A percentile compares a stretch with the other conserved stretches of the same genome.
Evolutionary conservation across 2,888 invertebrate species (phyloP).

Genomic region (Oscheius myriophilus): DNA sequence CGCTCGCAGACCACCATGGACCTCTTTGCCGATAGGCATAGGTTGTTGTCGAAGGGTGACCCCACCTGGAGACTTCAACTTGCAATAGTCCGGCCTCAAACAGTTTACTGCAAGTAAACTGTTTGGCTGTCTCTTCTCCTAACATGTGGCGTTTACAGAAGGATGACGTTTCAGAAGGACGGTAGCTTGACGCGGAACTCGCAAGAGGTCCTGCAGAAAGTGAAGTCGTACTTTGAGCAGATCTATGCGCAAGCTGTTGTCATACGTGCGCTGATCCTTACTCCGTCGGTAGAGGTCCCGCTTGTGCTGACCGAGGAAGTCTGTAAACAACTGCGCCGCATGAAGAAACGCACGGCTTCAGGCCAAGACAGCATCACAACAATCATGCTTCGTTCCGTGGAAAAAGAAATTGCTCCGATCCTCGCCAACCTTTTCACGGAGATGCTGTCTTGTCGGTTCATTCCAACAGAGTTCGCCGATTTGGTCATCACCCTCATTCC

Average conservation of each 20-base stretch:
- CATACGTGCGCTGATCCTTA: neutral
- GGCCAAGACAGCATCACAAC: slow-evolving; percentile 17
- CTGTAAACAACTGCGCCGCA: too few relatives aligned
- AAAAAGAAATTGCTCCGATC: slow-evolving; percentile 15
- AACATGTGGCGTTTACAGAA: neutral
- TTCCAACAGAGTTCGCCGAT: too few relatives aligned
- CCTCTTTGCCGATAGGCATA: neutral
- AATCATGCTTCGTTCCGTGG: slow-evolving; percentile 6
- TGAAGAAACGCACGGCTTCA: slow-evolving; percentile 2
- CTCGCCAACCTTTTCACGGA: too few relatives aligned
- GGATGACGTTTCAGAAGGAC: too few relatives aligned
- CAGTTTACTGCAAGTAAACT: slow-evolving; percentile 4
- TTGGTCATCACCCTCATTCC: too few relatives aligned
- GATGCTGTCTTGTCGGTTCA: too few relatives aligned
- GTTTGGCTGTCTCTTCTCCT: neutral
- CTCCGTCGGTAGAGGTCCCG: neutral
- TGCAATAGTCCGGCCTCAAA: neutral
- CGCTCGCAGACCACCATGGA: neutral
- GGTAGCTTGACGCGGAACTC: neutral
- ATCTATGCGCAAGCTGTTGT: neutral
- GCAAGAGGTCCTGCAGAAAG: neutral
- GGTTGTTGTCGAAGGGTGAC: neutral
- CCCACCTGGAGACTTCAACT: slow-evolving; percentile 3
- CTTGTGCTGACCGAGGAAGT: too few relatives aligned
- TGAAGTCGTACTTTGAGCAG: too few relatives aligned